A percentile compares a stretch with the other conserved stretches of the same genome.
phyloP scores from a whole-genome alignment of 2,888 invertebrate genomes.

The Ichneumoninae sp. region DNA sequence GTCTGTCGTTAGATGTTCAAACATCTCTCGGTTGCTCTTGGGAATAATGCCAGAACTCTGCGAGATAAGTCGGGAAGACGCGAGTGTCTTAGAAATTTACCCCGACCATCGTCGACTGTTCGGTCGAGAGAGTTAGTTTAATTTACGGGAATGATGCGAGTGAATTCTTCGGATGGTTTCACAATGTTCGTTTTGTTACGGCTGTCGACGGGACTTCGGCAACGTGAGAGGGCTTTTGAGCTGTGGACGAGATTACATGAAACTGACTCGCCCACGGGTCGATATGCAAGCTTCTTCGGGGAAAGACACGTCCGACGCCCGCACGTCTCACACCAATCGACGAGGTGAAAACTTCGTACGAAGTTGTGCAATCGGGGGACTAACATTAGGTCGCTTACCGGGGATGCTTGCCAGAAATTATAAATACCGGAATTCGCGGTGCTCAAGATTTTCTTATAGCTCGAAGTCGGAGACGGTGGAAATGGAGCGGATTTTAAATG shows the following conservation, averaged over 20 bases:
- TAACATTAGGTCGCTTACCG: conserved; percentile 77
- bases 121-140: conserved; percentile 16
- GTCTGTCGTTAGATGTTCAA: conserved; percentile 16
- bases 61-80: conserved; percentile 21
- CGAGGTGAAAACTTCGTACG: conserved; percentile 57
- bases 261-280: background rate
- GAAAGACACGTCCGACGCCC: conserved; percentile 46
- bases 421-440: conserved; percentile 81
- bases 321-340: conserved; percentile 64
- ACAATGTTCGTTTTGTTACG: conserved; percentile 2
- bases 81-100: conserved; percentile 25
- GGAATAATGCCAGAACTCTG: conserved; percentile 51
- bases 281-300: background rate
- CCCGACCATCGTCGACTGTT: conserved; percentile 48
- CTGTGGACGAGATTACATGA: background rate
- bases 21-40: conserved; percentile 37
- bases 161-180: background rate
- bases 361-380: conserved; percentile 75
- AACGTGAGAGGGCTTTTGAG: background rate
- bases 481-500: conserved; percentile 49
- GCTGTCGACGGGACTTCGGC: background rate
- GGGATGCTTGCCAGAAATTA: conserved; percentile 81
- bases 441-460: conserved; percentile 63
- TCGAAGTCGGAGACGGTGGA: conserved; percentile 24
- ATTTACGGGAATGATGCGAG: conserved; percentile 14